A percentile compares a stretch with the other conserved stretches of the same genome.
Evolutionary conservation across 2,888 invertebrate genomes (phyloP).

Genomic region (Chymomyza procnemis): DNA sequence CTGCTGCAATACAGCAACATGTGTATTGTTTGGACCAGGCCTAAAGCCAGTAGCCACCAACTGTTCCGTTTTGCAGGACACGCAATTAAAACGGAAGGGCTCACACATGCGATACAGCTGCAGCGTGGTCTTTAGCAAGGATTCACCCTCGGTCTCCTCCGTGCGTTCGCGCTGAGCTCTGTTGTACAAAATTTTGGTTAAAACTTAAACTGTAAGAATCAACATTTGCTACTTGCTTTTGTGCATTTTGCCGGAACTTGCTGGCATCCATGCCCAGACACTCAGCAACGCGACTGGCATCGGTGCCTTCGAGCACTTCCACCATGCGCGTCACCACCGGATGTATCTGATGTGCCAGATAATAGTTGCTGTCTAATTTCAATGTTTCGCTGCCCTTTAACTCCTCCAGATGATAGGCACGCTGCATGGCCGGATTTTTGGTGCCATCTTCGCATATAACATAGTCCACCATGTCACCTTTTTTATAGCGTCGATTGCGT

Average conservation of each 20-base stretch:
- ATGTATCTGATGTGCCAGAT: slow-evolving; percentile 95
- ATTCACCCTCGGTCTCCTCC: slow-evolving; percentile 77
- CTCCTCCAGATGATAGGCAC: slow-evolving; percentile 97
- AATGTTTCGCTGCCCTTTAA: slow-evolving; percentile 84
- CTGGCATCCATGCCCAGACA: slow-evolving; percentile 87
- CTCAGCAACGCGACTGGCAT: slow-evolving; percentile 92
- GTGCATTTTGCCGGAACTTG: slow-evolving; percentile 78
- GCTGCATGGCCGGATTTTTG: slow-evolving; percentile 88
- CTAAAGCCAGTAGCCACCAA: slow-evolving; percentile 80
- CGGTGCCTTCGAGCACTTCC: slow-evolving; percentile 96
- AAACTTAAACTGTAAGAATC: not conserved
- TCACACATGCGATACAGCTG: slow-evolving; percentile 82
- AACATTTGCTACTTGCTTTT: slow-evolving; percentile 59
- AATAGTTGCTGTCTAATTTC: slow-evolving; percentile 92
- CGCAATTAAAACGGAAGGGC: slow-evolving; percentile 84
- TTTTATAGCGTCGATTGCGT: slow-evolving; percentile 89
- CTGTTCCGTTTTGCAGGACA: slow-evolving; percentile 81
- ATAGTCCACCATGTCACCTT: slow-evolving; percentile 97
- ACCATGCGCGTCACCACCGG: slow-evolving; percentile 97
- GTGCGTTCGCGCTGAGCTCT: slow-evolving; percentile 78
- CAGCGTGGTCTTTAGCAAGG: slow-evolving; percentile 71
- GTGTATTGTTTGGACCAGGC: slow-evolving; percentile 78
- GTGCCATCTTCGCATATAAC: slow-evolving; percentile 96
- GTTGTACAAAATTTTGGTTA: not conserved
- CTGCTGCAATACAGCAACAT: slow-evolving; percentile 80